phyloP scores from a whole-genome alignment of 2,888 invertebrate species.

The Anaspis maculata region DNA sequence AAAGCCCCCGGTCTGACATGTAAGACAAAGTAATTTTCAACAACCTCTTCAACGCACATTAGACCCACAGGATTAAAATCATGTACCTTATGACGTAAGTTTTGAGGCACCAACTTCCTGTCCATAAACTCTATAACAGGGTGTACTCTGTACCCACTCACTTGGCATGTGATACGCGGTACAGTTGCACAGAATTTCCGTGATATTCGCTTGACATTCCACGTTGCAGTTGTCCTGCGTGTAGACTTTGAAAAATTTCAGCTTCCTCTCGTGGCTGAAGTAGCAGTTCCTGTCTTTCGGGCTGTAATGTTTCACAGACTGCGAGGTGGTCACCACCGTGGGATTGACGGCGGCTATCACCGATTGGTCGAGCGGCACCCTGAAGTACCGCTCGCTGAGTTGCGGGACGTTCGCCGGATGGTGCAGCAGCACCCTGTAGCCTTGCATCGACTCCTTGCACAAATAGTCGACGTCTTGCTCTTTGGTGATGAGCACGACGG shows the following conservation, averaged over 20 bases:
- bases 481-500: conserved; percentile 20
- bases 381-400: conserved; percentile 16
- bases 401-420: conserved; percentile 56
- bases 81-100: too few relatives aligned
- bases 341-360: conserved; percentile 4
- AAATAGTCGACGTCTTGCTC: conserved; percentile 24
- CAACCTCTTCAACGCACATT: too few relatives aligned
- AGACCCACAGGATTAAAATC: too few relatives aligned
- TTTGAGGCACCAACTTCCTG: too few relatives aligned
- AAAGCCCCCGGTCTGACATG: too few relatives aligned
- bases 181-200: background rate
- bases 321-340: conserved; percentile 59
- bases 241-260: conserved; percentile 25
- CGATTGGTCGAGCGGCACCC: conserved; percentile 2
- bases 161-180: background rate
- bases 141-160: too few relatives aligned
- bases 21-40: too few relatives aligned
- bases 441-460: conserved; percentile 23
- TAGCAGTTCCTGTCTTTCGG: conserved; percentile 56
- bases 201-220: conserved; percentile 44
- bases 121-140: too few relatives aligned
- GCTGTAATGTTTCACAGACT: conserved; percentile 52
- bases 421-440: conserved; percentile 45
- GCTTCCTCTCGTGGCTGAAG: conserved; percentile 53
- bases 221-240: conserved; percentile 49